Percentiles rank a stretch among this genome's conserved stretches.
These are phyloP conservation scores for Aplysia californica DNA, from an alignment of 1,140 invertebrate genomes.

Conservation along the genomic window DNA sequence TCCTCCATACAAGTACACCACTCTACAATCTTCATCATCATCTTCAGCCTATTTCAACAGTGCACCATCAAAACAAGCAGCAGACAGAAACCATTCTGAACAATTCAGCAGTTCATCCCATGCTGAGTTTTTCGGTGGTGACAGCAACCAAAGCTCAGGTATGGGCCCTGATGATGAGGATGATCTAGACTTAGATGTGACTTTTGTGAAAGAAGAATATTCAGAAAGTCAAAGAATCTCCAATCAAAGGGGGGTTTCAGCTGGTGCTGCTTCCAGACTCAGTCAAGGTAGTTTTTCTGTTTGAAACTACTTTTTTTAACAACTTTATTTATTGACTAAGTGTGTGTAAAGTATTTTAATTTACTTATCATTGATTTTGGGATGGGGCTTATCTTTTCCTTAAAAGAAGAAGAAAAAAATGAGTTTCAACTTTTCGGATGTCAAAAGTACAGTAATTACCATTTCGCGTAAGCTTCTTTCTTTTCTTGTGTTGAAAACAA, in stretches of 20 bases:
- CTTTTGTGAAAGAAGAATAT: slow-evolving; percentile 38
- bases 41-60: slow-evolving; percentile 2
- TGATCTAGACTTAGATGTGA: slow-evolving; percentile 36
- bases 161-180: slow-evolving; percentile 32
- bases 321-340: no score
- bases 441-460: no score
- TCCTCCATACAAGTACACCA: slow-evolving; percentile 19
- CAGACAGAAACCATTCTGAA: slow-evolving; percentile 21
- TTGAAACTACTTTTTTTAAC: neutral
- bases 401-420: no score
- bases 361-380: no score
- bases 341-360: no score
- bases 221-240: slow-evolving; percentile 25
- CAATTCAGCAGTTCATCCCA: slow-evolving; percentile 21
- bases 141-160: slow-evolving; percentile 29
- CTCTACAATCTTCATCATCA: slow-evolving; percentile 21
- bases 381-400: no score
- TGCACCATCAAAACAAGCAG: slow-evolving; percentile 15
- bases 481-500: no score
- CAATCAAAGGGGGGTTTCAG: slow-evolving; percentile 8
- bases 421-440: no score
- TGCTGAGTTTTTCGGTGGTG: slow-evolving; percentile 28
- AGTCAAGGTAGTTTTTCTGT: slow-evolving; percentile 23
- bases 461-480: no score
- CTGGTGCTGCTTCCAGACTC: slow-evolving; percentile 20